These are phyloP conservation scores for Halocynthia aurantium DNA, from an alignment of 23 tunicate genomes.

Conservation along the genomic window DNA sequence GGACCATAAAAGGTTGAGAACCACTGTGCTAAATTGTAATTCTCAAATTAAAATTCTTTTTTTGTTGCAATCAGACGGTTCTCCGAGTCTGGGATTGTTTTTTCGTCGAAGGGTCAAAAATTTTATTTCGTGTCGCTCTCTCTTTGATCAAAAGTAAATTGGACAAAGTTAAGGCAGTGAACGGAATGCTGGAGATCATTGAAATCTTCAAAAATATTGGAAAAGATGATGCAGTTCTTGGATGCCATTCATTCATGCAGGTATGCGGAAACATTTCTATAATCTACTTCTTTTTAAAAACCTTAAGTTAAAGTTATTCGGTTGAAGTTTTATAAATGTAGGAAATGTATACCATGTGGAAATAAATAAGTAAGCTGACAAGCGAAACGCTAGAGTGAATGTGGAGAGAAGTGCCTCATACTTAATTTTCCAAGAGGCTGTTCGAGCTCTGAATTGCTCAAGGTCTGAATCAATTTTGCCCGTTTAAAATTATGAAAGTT, in stretches of 20 bases:
- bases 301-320: background rate
- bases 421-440: too few relatives aligned
- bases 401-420: too few relatives aligned
- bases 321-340: background rate
- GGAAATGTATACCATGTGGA: background rate
- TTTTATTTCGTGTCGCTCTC: conserved; percentile 68
- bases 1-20: background rate
- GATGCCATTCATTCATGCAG: conserved; percentile 74
- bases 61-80: conserved; percentile 41
- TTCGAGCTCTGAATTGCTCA: too few relatives aligned
- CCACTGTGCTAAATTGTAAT: too few relatives aligned
- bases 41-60: background rate
- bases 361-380: too few relatives aligned
- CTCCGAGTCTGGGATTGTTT: conserved; percentile 90
- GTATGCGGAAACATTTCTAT: conserved; percentile 17
- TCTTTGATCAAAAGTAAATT: conserved; percentile 24
- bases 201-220: conserved; percentile 16
- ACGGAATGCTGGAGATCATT: conserved; percentile 39
- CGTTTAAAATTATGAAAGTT: too few relatives aligned
- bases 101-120: conserved; percentile 78
- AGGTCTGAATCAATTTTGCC: too few relatives aligned
- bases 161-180: conserved; percentile 14
- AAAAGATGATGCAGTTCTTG: conserved; percentile 32
- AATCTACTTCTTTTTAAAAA: background rate
- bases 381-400: too few relatives aligned